Base-by-base conservation (phyloP, 1,140 invertebrate species). In the Elysia chlorotica region DNA sequence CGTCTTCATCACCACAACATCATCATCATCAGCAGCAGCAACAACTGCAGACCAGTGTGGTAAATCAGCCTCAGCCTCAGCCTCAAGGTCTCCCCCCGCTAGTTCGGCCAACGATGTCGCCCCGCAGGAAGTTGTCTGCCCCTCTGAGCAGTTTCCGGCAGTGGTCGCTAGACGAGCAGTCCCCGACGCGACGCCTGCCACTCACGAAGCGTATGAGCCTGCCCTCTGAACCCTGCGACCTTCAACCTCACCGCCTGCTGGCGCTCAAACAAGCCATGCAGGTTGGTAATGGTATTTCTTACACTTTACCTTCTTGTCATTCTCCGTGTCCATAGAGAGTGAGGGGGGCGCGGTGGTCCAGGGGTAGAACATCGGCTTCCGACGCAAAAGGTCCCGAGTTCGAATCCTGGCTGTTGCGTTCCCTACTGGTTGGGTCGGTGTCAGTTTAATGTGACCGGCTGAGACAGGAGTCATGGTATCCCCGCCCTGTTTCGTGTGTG, bases 201-300 rank as follows among this genome's bases (percentile, higher is more conserved):
- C 84, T 89, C 2, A 88, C 89, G 30, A 93, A 93, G 85, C 87
- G 92, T 25, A 92, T 92, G 79, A 93, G 92, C 85, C 86, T 93
- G 62, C 92, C 92, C 31, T 83, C 84, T 28, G 83, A 83, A 68
- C 80, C 79, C 23, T 84, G 83, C 65, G 84, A 87, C 71, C 78
- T 85, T 33, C 82, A 82, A 67, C 86, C 85, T n/a, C 83, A 85
- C 71, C 74, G 78, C 53, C 76, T 85, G 28, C 78, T 86, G 69
- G 83, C 81, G 2, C 38, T 86, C 21, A 86, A 85, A 65, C 84
- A 86, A 66, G 81, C 82, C 37, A 67, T 86, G 54, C 81, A 85
- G 38, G 69, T 71, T 0, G 25, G 33, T 38, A 23, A 25, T 37
- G 4, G 31, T 10, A 35, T 28, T n/a, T 19, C 6, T 59, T 10